These are phyloP conservation scores for Acomys russatus DNA, from an alignment of 2,797 vertebrate species.

Conservation along the genomic window DNA sequence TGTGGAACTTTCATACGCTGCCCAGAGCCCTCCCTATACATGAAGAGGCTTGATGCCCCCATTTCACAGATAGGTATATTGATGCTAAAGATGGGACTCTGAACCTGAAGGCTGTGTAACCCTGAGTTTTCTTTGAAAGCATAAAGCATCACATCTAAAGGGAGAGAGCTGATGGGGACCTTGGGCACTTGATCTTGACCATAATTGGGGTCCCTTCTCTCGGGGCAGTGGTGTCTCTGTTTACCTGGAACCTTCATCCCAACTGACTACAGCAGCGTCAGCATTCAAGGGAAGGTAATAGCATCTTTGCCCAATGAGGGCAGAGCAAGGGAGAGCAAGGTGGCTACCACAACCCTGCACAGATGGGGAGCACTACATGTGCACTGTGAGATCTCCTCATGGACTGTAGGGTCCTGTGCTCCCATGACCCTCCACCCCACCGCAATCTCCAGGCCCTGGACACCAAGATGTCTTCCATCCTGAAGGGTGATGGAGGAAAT, in stretches of 20 bases:
- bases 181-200: neutral
- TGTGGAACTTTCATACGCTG: accelerated
- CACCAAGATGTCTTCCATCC: neutral
- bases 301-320: neutral
- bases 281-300: neutral
- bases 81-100: neutral
- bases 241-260: accelerated
- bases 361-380: neutral
- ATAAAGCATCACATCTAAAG: neutral
- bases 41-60: neutral
- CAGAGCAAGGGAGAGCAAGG: accelerated
- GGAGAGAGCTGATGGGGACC: neutral
- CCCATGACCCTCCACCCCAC: neutral
- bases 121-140: neutral
- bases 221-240: neutral
- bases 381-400: neutral
- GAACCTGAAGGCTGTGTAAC: neutral
- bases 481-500: neutral
- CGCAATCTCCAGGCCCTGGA: no score
- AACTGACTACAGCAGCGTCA: neutral
- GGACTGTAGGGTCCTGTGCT: neutral
- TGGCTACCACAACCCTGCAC: no score
- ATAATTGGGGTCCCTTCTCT: neutral
- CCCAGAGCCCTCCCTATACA: neutral
- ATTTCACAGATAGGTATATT: constrained; percentile 9